Evolutionary conservation across 2,797 vertebrate genomes (phyloP).

Genomic region (Hypotaenidia okinawae): DNA sequence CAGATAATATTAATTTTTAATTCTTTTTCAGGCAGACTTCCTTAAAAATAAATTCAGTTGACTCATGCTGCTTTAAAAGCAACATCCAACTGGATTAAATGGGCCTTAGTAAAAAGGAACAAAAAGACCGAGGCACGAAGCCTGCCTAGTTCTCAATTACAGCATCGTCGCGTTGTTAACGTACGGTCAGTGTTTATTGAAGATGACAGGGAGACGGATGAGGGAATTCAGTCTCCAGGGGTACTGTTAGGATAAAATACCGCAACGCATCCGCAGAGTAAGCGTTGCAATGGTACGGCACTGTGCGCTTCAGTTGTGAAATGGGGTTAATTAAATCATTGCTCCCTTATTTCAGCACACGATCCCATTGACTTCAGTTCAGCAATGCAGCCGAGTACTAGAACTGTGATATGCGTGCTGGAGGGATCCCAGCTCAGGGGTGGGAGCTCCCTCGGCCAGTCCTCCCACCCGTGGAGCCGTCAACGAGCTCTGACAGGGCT

Average conservation of each 20-base stretch:
- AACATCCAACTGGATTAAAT: background rate
- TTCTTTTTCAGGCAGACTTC: background rate
- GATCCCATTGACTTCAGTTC: background rate
- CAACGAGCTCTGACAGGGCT: background rate
- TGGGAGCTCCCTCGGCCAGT: rapidly evolving
- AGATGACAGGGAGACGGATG: background rate
- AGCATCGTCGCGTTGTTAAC: background rate
- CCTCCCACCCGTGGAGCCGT: background rate
- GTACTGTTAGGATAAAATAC: background rate
- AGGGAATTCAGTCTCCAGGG: background rate
- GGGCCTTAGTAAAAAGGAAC: background rate
- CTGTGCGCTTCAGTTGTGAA: background rate
- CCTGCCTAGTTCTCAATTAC: background rate
- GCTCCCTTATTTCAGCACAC: background rate
- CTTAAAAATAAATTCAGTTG: constrained; percentile 4
- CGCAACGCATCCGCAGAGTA: background rate
- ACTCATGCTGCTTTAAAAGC: background rate
- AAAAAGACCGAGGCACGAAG: background rate
- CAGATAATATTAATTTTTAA: background rate
- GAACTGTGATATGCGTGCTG: rapidly evolving
- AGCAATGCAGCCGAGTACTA: rapidly evolving
- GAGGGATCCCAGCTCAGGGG: background rate
- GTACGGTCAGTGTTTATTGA: background rate
- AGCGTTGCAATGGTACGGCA: background rate
- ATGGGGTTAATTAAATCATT: background rate